Evolutionary conservation across 2,113 vertebrate species (phyloP).

Genomic region (Dunckerocampus dactyliophorus): DNA sequence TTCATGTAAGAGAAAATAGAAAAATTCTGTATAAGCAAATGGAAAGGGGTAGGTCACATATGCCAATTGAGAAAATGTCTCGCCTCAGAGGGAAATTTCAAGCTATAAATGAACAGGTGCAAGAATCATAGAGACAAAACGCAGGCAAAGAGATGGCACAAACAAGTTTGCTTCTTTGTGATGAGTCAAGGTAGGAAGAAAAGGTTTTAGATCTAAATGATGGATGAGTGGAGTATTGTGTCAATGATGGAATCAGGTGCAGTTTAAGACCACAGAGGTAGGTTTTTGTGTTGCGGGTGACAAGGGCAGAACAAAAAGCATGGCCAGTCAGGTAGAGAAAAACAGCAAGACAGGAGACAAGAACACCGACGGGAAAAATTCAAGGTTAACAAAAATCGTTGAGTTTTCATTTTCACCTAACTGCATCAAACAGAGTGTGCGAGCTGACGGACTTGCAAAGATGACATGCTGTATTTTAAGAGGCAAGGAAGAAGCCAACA

Average conservation of each 20-base stretch:
- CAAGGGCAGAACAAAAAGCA: not conserved
- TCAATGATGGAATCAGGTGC: not conserved
- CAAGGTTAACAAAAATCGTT: not conserved
- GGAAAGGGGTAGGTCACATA: slow-evolving; percentile 2
- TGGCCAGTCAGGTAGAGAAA: not conserved
- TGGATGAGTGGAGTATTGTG: not conserved
- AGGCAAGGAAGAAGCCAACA: too few relatives aligned
- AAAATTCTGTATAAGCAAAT: slow-evolving; percentile 10
- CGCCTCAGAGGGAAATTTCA: not conserved
- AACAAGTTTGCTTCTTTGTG: not conserved
- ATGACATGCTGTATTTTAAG: not conserved
- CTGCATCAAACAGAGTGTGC: not conserved
- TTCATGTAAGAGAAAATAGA: slow-evolving; percentile 20
- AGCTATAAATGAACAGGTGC: not conserved
- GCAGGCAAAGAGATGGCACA: not conserved
- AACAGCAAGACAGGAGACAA: not conserved
- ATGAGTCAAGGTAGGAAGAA: not conserved
- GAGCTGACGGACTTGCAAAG: not conserved
- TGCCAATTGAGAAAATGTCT: slow-evolving; percentile 4
- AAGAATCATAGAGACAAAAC: not conserved
- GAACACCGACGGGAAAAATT: not conserved
- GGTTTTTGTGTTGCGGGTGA: not conserved
- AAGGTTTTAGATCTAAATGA: not conserved
- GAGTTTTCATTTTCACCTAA: not conserved
- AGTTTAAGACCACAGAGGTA: not conserved